Evolutionary conservation across 1,140 invertebrate species (phyloP).

Genomic region (Eupristina koningsbergeri): DNA sequence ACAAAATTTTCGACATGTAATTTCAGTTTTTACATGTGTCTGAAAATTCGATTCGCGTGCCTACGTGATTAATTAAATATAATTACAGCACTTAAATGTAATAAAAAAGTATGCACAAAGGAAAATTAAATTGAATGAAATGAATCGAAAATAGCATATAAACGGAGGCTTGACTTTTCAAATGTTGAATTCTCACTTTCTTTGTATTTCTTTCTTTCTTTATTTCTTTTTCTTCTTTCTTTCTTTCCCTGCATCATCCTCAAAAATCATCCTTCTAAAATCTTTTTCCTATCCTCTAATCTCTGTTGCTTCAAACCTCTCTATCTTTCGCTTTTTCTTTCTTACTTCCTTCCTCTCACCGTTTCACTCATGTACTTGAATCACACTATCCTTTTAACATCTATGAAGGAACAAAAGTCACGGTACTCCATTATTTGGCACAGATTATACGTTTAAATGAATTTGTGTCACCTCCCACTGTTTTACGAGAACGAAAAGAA

Average conservation of each 20-base stretch:
- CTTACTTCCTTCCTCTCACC: background rate
- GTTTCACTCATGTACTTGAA: slow-evolving; percentile 15
- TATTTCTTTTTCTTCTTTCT: background rate
- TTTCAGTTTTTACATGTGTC: background rate
- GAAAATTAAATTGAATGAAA: slow-evolving; percentile 38
- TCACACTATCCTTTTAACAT: slow-evolving; percentile 53
- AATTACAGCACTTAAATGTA: slow-evolving; percentile 34
- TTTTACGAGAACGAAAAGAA: slow-evolving; percentile 22
- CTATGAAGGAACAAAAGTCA: slow-evolving; percentile 64
- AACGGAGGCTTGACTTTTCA: slow-evolving; percentile 18
- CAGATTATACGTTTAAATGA: slow-evolving; percentile 59
- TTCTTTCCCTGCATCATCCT: no score
- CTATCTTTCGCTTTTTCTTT: background rate
- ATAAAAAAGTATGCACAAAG: slow-evolving; percentile 37
- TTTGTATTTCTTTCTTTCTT: background rate
- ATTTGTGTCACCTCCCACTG: background rate
- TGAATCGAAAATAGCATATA: slow-evolving; percentile 25
- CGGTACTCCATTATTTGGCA: slow-evolving; percentile 64
- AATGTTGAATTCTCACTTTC: background rate
- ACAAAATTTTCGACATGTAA: background rate
- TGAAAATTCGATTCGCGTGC: background rate
- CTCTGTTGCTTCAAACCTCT: no score
- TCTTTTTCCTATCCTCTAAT: no score
- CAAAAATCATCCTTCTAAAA: no score
- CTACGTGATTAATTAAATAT: slow-evolving; percentile 26